Conservation (phyloP, 2,113 vertebrate genomes). For the Periophthalmus modestus region DNA sequence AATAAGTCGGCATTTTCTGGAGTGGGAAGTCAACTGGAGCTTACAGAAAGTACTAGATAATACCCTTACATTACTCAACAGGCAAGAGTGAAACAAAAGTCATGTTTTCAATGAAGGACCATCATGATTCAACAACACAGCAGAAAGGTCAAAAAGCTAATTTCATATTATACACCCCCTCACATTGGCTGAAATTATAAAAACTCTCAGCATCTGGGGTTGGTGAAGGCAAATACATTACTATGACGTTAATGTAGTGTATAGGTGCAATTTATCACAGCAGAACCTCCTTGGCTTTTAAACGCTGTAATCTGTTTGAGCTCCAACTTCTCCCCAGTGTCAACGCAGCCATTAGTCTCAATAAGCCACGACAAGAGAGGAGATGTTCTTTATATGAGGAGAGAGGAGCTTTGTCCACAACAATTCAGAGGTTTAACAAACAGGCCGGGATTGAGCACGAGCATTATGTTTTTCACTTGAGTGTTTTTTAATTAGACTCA, state of each 20-base stretch:
- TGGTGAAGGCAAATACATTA: constrained; percentile 48
- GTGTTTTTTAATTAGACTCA: constrained; percentile 24
- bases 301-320: constrained; percentile 58
- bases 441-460: constrained; percentile 1
- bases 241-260: constrained; percentile 54
- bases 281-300: constrained; percentile 47
- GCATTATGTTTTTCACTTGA: constrained; percentile 1
- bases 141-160: neutral
- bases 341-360: constrained; percentile 63
- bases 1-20: too few relatives aligned
- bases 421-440: constrained; percentile 31
- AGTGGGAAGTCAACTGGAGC: too few relatives aligned
- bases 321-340: constrained; percentile 48
- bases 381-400: constrained; percentile 48
- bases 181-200: constrained; percentile 20
- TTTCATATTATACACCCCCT: neutral
- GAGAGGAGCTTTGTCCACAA: constrained; percentile 8
- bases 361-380: constrained; percentile 49
- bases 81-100: neutral
- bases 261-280: constrained; percentile 52
- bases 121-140: neutral
- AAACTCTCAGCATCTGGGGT: constrained; percentile 11
- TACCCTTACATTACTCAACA: neutral
- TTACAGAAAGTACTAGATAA: too few relatives aligned
- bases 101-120: neutral